Evolutionary conservation across 2,797 vertebrate genomes (phyloP).

Genomic region (Simalia tracyae): DNA sequence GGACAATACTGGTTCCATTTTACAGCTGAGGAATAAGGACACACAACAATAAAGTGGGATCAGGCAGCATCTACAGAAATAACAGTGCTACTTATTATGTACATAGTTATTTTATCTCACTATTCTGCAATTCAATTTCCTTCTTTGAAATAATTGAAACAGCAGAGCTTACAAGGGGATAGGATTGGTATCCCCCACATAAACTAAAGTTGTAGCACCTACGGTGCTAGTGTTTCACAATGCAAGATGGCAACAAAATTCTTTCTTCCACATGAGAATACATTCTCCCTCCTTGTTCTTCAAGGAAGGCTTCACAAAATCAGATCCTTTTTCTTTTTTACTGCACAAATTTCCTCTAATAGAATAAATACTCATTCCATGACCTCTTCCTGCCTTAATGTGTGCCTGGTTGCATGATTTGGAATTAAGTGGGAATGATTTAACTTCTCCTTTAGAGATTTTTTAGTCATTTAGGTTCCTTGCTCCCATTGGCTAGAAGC

Average conservation of each 20-base stretch:
- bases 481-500: neutral
- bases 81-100: neutral
- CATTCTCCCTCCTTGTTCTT: neutral
- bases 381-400: neutral
- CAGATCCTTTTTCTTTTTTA: neutral
- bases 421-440: neutral
- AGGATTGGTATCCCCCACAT: neutral
- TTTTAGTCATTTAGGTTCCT: neutral
- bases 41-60: neutral
- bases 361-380: neutral
- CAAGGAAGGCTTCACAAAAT: neutral
- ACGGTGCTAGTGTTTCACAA: neutral
- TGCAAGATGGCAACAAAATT: neutral
- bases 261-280: neutral
- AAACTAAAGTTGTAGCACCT: neutral
- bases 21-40: neutral
- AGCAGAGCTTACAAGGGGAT: neutral
- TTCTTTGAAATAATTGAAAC: neutral
- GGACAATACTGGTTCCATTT: neutral
- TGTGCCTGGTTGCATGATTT: neutral
- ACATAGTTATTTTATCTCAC: neutral
- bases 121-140: neutral
- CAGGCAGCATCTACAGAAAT: neutral
- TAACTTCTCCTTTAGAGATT: neutral
- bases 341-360: neutral